phyloP scores from a whole-genome alignment of 2,888 invertebrate species.

The Papilio protenor region DNA sequence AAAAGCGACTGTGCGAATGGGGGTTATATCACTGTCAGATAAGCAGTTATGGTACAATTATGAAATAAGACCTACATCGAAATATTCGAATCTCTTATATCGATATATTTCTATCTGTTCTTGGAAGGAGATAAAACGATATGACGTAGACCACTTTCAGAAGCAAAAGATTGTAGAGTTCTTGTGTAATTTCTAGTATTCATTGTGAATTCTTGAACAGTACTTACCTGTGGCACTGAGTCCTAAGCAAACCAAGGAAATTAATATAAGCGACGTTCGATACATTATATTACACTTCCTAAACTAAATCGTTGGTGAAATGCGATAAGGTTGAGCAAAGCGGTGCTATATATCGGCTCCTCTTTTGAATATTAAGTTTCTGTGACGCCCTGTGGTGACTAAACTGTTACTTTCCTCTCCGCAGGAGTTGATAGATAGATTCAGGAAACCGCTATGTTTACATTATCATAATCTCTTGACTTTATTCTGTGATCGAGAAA shows the following conservation, averaged over 20 bases:
- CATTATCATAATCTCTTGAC: background rate
- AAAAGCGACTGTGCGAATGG: too few relatives aligned
- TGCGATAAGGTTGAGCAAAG: conserved; percentile 27
- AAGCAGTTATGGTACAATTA: background rate
- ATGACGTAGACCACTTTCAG: background rate
- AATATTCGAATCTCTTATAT: too few relatives aligned
- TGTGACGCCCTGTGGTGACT: background rate
- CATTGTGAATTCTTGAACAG: background rate
- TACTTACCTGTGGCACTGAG: conserved; percentile 19
- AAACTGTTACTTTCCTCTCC: conserved; percentile 25
- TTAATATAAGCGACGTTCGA: conserved; percentile 24
- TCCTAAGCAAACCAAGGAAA: conserved; percentile 10
- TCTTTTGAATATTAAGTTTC: conserved; percentile 35
- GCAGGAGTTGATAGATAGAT: background rate
- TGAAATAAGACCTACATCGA: too few relatives aligned
- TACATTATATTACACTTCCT: conserved; percentile 1
- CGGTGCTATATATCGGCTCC: conserved; percentile 34
- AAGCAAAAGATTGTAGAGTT: background rate
- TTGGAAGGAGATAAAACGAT: background rate
- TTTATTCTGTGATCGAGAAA: background rate
- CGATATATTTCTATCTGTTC: too few relatives aligned
- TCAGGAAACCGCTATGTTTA: background rate
- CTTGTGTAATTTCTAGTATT: background rate
- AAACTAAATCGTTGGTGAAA: conserved; percentile 33
- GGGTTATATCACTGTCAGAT: background rate